Evolutionary conservation across 2,113 vertebrate species (phyloP), one percentile per base, ranked within the genome.

Genomic region (Xenotilapia longispinis): DNA sequence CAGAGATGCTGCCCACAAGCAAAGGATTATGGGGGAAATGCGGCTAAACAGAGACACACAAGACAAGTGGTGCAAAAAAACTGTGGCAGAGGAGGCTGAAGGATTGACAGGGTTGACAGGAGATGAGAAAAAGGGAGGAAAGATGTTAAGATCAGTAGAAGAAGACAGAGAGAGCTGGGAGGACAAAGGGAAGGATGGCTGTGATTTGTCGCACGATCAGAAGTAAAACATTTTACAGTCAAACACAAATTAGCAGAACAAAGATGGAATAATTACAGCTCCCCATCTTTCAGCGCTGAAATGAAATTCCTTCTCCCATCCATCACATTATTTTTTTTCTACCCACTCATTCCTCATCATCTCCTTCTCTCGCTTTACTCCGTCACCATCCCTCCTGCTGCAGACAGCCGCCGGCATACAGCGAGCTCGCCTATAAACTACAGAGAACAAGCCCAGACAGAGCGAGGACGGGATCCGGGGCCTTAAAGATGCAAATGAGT

Each of bases 401-500:
- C 5, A 82, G 38, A 8, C 7, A 7, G 60, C 85, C 79, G 82
- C 51, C 5, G 31, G 91, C 47, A 2, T 28, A 40, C 57, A 86
- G 57, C 2, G 5, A 63, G 49, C 57, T 51, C 3, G 5, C 54
- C 55, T 82, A 65, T 38, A 73, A 92, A 92, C 73, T 73, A 88
- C 40, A 55, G 12, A 73, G 53, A 90, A 91, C 81, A 36, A 85
- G 54, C 36, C 63, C 42, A 73, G 79, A 81, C 2, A 3, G 23
- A 49, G 36, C 28, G 5, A 15, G 54, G 78, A 75, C 21, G 26
- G 40, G 31, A 88, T 87, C 80, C 3, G 19, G 45, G 33, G 51
- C 68, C 84, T 70, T 47, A 49, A 73, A 86, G 86, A 84, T 87
- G 85, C 55, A 88, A 88, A 91, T 87, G 17, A 87, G 88, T 87